Evolutionary conservation across 2,888 invertebrate species (phyloP).

Genomic region (Diarsia rubi): DNA sequence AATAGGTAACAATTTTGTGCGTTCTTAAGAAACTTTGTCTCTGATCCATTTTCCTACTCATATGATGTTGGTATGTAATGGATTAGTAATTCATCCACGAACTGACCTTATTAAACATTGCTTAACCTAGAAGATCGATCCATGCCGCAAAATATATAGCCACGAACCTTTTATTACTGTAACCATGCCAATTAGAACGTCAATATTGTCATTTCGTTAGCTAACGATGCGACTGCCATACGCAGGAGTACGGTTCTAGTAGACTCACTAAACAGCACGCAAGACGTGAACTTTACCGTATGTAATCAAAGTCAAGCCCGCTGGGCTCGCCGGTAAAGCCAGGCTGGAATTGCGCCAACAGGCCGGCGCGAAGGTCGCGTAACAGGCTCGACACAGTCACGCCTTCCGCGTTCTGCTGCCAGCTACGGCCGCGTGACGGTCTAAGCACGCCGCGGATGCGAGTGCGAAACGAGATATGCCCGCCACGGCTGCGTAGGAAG

Average conservation of each 20-base stretch:
- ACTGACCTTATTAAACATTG: background rate
- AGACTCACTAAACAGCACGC: background rate
- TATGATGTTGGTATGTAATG: background rate
- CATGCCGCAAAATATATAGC: background rate
- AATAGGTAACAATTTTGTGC: too few species aligned
- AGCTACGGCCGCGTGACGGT: background rate
- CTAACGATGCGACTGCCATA: background rate
- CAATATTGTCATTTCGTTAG: background rate
- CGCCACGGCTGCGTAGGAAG: background rate
- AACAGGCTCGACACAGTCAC: background rate
- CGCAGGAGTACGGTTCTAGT: too few species aligned
- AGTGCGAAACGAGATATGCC: too few species aligned
- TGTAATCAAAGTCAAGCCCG: background rate
- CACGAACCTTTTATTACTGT: background rate
- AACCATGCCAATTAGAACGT: background rate
- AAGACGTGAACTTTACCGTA: constrained; percentile 8
- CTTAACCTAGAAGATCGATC: background rate
- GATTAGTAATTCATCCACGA: background rate
- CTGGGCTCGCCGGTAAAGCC: background rate
- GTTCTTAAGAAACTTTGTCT: too few species aligned
- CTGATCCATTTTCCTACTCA: too few species aligned
- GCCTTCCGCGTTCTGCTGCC: background rate
- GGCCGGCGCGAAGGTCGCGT: background rate
- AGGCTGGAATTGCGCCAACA: background rate
- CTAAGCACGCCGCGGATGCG: background rate